Base-by-base conservation (phyloP, 2,797 vertebrate species). In the Heliangelus exortis region DNA sequence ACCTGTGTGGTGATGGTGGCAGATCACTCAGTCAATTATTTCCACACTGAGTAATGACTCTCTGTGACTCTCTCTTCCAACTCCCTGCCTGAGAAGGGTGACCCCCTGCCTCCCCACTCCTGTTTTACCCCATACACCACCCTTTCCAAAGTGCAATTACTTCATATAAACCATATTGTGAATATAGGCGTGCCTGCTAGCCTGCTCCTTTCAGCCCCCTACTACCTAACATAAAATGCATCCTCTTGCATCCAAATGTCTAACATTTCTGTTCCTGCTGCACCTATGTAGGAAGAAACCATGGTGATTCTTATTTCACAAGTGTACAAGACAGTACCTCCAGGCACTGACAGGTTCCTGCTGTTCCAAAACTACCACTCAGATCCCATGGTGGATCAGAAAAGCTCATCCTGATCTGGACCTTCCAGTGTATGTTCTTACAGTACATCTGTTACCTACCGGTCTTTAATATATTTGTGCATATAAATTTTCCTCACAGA, bases 361-460 rank as follows among this genome's bases (percentile, higher is more conserved):
- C 31, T 79, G 11, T 43, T 51, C 15, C 36, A 8, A 73, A 76
- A 79, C 54, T 10, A 66, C 20, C 25, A 78, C 57, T 77, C 53
- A 51, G 65, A 61, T 54, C 12, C 68, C 20, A 33, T 9, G 43
- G n/a, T 3, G 36, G 29, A 57, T 25, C 15, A 1, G 2, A 62
- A n/a, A 76, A 72, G 22, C 31, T 68, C 21, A 43, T 29, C 19
- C 23, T 59, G 26, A 15, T 66, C 28, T 5, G 82, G 47, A 28
- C 6, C 39, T 65, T 68, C 41, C 28, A 29, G 48, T 0, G 0
- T 65, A 36, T 23, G 47, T 23, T 26, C 1, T 1, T 47, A 58
- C 19, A 55, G 26, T 22, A 57, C 9, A 28, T 54, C 25, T 12
- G 15, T 41, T 61, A 75, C 50, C 25, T 67, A 48, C 78, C 36